A percentile compares a stretch with the other conserved stretches of the same genome.
Conservation (phyloP, 2,888 invertebrate genomes). For the Brenthis hecate region DNA sequence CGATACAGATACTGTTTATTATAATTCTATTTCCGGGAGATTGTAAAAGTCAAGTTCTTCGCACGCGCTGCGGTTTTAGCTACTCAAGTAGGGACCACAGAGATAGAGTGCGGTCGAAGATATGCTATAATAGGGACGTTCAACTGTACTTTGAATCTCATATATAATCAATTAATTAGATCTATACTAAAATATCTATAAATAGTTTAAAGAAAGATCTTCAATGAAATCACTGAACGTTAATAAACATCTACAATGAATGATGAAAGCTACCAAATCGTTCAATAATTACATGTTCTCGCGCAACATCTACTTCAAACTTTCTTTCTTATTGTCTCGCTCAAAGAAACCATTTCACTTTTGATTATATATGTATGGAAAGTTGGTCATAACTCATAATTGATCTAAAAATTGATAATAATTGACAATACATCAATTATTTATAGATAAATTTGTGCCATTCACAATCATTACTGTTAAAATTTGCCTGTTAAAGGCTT, state of each 20-base stretch:
- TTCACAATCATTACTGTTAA: too few species aligned
- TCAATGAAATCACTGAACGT: constrained; percentile 4
- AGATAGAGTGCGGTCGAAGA: constrained; percentile 53
- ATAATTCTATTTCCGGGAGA: constrained; percentile 47
- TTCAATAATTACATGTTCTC: constrained; percentile 35
- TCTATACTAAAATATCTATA: neutral
- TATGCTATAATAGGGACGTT: constrained; percentile 43
- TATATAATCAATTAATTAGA: constrained; percentile 17
- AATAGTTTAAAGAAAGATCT: constrained; percentile 15
- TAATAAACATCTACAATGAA: constrained; percentile 11
- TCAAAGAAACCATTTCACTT: constrained; percentile 21
- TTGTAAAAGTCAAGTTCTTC: constrained; percentile 43
- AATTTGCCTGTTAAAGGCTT: too few species aligned
- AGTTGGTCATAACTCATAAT: constrained; percentile 1
- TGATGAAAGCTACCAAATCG: constrained; percentile 38
- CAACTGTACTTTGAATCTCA: constrained; percentile 23
- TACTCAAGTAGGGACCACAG: constrained; percentile 44
- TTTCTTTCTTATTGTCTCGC: constrained; percentile 37
- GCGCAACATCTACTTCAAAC: constrained; percentile 33
- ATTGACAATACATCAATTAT: too few species aligned
- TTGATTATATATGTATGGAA: constrained; percentile 23
- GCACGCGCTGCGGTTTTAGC: constrained; percentile 54
- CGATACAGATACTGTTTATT: constrained; percentile 18
- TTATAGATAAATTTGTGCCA: too few species aligned
- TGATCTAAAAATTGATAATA: too few species aligned